Base-by-base conservation (phyloP, 2,888 invertebrate species). In the Kryphioiulus occultus region DNA sequence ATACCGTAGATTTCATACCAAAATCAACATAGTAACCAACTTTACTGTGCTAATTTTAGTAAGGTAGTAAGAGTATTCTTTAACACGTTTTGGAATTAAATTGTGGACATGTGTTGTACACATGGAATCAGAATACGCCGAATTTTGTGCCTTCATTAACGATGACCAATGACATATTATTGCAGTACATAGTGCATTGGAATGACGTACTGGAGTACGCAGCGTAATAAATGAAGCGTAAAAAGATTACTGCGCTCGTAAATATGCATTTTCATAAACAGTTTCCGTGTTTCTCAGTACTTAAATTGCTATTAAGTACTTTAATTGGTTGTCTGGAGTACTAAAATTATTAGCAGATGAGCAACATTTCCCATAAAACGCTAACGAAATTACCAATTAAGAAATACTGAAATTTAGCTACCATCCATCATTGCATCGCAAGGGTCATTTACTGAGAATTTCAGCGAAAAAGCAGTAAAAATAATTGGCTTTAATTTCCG, bases 241-340 rank as follows among this genome's bases (percentile, higher is more conserved):
- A 78, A 78, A 78, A 78, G 30, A 26, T 30, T 30, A 30, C 78
- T 15, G 26, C 30, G 78, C 78, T 78, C 78, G 78, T 78, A 78
- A 78, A 78, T 78, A 78, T 26, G 15, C 78, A 30, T 78, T 78
- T 78, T 78, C 78, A 78, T 78, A 78, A 78, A 78, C 78, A 78
- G 68, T 78, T 78, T 78, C 26, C 2, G 17, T 17, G 78, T 78
- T 30, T 78, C 78, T 78, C 78, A 17, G 78, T 30, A 78, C 78
- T 78, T 78, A 78, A 78, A 78, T 32, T 78, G 78, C 15, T 78
- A 78, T 78, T 26, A 78, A 78, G 78, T 26, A 78, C 30, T 78
- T 78, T 78, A 78, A 78, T 78, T 26, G 12, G 12, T 78, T 15
- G 78, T 17, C 30, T 78, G 78, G 15, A 30, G 78, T 30, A 78